phyloP scores from a whole-genome alignment of 2,113 vertebrate species.

The Chlorodrepanis virens region DNA sequence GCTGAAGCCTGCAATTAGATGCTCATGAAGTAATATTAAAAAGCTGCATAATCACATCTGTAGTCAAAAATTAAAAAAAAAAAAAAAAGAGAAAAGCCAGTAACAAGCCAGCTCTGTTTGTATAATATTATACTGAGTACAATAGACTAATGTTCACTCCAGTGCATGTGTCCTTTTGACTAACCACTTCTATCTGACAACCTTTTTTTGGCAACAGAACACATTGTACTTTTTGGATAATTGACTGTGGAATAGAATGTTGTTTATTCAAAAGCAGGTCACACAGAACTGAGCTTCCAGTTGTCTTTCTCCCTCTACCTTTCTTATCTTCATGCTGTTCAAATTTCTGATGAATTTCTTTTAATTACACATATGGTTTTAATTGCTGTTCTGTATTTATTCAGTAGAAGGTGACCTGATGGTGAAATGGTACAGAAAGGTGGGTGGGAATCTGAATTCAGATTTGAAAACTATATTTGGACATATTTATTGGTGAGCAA shows the following conservation, averaged over 20 bases:
- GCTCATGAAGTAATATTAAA: constrained; percentile 72
- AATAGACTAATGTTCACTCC: constrained; percentile 72
- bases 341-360: constrained; percentile 23
- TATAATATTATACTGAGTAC: constrained; percentile 67
- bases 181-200: constrained; percentile 69
- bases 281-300: constrained; percentile 66
- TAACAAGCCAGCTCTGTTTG: constrained; percentile 55
- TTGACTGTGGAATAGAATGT: constrained; percentile 75
- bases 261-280: constrained; percentile 82
- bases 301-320: constrained; percentile 57
- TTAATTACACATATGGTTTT: constrained; percentile 41
- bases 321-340: constrained; percentile 34
- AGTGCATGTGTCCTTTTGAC: constrained; percentile 67
- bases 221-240: constrained; percentile 80
- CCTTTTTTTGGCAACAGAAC: constrained; percentile 74
- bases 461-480: not conserved
- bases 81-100: not conserved
- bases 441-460: not conserved
- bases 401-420: constrained; percentile 27
- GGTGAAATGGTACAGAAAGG: not conserved
- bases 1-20: constrained; percentile 69
- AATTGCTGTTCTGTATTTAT: constrained; percentile 42
- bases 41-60: constrained; percentile 57
- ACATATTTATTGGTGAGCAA: not conserved
- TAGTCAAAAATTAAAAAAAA: not conserved